A percentile compares a stretch with the other conserved stretches of the same genome.
These are phyloP conservation scores for Umimayanthus chanpuru DNA, from an alignment of 92 coral and sea anemone genomes.

Conservation along the genomic window DNA sequence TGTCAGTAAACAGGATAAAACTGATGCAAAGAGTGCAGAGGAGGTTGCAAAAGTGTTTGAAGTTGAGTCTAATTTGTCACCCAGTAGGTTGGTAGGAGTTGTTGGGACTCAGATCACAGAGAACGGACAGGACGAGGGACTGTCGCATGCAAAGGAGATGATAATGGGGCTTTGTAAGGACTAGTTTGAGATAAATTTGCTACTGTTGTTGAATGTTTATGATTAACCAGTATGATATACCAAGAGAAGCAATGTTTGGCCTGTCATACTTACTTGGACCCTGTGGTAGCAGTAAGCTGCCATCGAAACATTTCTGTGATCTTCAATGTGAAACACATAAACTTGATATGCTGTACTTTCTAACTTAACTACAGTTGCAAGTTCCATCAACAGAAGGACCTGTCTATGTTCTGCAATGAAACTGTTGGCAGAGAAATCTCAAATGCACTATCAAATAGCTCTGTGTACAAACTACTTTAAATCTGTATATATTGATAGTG, in stretches of 20 bases:
- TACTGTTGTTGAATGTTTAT: background rate
- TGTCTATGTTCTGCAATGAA: background rate
- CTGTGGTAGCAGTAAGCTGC: background rate
- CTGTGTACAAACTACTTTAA: background rate
- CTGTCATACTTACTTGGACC: background rate
- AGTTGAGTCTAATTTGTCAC: conserved; percentile 43
- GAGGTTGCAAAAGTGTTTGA: conserved; percentile 66
- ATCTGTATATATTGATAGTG: background rate
- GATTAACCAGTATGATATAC: too few species aligned
- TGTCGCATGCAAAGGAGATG: conserved; percentile 63
- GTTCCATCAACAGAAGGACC: background rate
- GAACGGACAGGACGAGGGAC: conserved; percentile 53
- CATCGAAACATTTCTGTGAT: background rate
- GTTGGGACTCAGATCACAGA: conserved; percentile 71
- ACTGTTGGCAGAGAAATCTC: background rate
- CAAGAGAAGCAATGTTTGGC: background rate
- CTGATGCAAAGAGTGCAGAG: conserved; percentile 61
- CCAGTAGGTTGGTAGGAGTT: conserved; percentile 50
- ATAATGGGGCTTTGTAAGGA: conserved; percentile 63
- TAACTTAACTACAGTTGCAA: background rate
- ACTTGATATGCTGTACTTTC: background rate
- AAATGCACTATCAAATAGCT: background rate
- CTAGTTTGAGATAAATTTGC: background rate
- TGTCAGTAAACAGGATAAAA: conserved; percentile 75
- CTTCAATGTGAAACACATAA: background rate